Evolutionary conservation across 2,888 invertebrate species (phyloP), one percentile per base, ranked within the genome.

Genomic region (Hypselothyrea guttata): DNA sequence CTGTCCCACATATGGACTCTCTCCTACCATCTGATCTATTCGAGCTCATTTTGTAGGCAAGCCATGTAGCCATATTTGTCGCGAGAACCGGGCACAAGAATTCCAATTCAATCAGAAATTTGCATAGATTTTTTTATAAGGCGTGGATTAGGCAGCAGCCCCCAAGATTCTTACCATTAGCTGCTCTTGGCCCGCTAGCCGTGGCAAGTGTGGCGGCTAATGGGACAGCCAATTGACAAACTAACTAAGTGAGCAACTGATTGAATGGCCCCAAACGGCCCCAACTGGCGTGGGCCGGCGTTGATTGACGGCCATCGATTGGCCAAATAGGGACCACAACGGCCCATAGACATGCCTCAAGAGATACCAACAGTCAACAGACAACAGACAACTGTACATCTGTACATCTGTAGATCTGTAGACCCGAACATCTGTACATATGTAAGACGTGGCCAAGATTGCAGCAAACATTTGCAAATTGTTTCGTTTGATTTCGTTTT

Each of bases 221-320:
- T 81, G 84, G 78, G 78, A 79, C 82, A 84, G 66, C 35, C 63
- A 62, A 81, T 72, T 83, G 79, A 76, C 78, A 77, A 69, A 77
- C 75, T 81, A 65, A 76, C 71, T 56, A 46, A 65, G 54, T 69
- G 63, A 48, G 54, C 52, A 42, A 41, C 49, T 62, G 55, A 60
- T 68, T 66, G 59, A 70, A 44, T 38, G 18, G 30, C 18, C 7
- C 47, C 35, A 44, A 27, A 8, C 38, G 37, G 34, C 44, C 18
- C n/a, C 13, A 27, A 31, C 15, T 28, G 7, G 48, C 47, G 72
- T 54, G 61, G 61, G 72, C 56, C 47, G 66, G 46, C 53, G 41
- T 44, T 74, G 73, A 73, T 73, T 74, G 75, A 75, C 69, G 63
- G 54, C 62, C 62, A 63, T 62, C 61, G 78, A 78, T 79, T 64